Conservation (phyloP, 2,888 invertebrate genomes). For the Galerucella calmariensis region DNA sequence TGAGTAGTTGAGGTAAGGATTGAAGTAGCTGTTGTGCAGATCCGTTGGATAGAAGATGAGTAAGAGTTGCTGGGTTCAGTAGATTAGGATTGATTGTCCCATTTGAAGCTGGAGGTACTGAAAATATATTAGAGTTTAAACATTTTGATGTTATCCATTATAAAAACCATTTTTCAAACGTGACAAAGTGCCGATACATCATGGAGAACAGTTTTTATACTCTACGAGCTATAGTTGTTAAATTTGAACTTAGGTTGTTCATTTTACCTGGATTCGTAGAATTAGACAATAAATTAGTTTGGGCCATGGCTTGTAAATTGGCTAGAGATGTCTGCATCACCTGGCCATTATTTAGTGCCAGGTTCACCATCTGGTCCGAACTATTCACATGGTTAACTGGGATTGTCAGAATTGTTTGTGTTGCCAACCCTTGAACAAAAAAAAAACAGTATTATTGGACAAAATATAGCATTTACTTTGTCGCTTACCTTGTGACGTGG, state of each 20-base stretch:
- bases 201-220: no score
- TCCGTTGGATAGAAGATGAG: conserved; percentile 79
- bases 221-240: neutral
- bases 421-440: conserved; percentile 81
- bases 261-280: conserved; percentile 33
- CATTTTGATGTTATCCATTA: no score
- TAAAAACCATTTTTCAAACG: no score
- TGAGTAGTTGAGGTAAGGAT: conserved; percentile 76
- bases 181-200: no score
- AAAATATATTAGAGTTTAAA: conserved; percentile 23
- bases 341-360: conserved; percentile 87
- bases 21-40: conserved; percentile 76
- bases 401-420: conserved; percentile 95
- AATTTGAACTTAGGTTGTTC: neutral
- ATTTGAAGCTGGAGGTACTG: conserved; percentile 72
- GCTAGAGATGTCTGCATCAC: conserved; percentile 86
- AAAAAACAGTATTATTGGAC: neutral
- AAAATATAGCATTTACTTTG: no score
- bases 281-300: conserved; percentile 70
- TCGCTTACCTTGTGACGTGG: conserved; percentile 74
- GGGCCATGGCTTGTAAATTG: conserved; percentile 81
- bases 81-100: conserved; percentile 75
- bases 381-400: conserved; percentile 89
- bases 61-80: conserved; percentile 74
- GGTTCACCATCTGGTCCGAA: conserved; percentile 78